Percentiles rank a stretch among this genome's conserved stretches.
Evolutionary conservation across 2,113 vertebrate species (phyloP).

Genomic region (Lophochroa leadbeateri): DNA sequence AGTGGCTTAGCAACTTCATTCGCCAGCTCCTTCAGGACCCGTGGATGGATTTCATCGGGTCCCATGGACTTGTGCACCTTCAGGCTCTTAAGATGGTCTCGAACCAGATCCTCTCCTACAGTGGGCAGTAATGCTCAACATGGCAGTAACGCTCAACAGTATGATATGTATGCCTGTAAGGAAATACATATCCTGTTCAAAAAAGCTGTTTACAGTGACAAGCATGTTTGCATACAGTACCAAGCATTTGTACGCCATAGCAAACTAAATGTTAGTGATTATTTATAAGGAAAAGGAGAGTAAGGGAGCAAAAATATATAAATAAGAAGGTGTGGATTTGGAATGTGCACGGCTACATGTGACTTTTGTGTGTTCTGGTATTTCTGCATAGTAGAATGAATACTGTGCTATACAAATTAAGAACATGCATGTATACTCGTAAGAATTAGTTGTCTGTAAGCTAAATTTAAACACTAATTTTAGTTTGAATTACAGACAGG

Average conservation of each 20-base stretch:
- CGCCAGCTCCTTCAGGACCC: too few species aligned
- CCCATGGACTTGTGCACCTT: too few species aligned
- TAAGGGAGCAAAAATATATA: background rate
- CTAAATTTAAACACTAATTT: background rate
- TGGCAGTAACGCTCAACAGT: background rate
- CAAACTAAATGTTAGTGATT: background rate
- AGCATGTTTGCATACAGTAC: background rate
- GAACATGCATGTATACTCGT: background rate
- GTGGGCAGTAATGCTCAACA: too few species aligned
- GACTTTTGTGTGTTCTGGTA: background rate
- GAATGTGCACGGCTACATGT: background rate
- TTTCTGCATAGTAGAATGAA: background rate
- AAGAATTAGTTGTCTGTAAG: background rate
- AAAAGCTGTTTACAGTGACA: background rate
- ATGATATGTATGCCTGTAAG: background rate
- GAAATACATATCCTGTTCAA: rapidly evolving
- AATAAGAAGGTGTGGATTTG: background rate
- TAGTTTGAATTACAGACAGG: background rate
- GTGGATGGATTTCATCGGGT: too few species aligned
- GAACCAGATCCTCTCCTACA: too few species aligned
- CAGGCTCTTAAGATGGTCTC: too few species aligned
- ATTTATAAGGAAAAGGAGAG: background rate
- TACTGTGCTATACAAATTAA: rapidly evolving
- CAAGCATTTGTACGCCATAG: background rate
- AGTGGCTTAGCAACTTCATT: too few species aligned